These are phyloP conservation scores for Nothoprocta perdicaria DNA, from an alignment of 2,113 vertebrate species.

Conservation along the genomic window DNA sequence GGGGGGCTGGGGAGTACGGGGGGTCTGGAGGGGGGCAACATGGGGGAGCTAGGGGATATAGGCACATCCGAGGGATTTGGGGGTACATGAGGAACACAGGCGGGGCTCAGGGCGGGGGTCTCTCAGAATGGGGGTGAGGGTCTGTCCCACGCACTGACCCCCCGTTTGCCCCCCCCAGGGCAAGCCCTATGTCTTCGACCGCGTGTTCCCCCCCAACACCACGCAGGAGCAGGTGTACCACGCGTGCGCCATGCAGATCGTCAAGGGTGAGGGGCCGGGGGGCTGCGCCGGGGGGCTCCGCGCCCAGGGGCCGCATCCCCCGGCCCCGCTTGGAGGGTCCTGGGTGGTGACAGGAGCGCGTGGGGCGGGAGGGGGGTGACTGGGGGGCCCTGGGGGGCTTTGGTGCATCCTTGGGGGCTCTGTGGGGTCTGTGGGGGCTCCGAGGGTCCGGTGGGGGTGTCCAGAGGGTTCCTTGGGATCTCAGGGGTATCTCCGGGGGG, in stretches of 20 bases:
- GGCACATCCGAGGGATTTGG: too few species aligned
- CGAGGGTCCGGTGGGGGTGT: too few species aligned
- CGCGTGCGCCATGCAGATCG: slow-evolving; percentile 92
- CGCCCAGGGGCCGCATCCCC: too few species aligned
- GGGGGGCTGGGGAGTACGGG: too few species aligned
- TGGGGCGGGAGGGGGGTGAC: too few species aligned
- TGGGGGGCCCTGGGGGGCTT: background rate
- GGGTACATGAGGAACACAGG: too few species aligned
- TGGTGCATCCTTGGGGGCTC: background rate
- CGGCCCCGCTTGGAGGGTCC: too few species aligned
- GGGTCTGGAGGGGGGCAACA: too few species aligned
- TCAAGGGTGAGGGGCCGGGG: slow-evolving; percentile 84
- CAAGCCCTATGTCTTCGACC: slow-evolving; percentile 88
- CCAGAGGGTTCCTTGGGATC: background rate
- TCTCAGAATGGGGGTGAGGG: background rate
- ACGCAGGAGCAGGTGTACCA: slow-evolving; percentile 95
- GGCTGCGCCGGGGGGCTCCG: background rate
- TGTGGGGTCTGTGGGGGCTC: too few species aligned
- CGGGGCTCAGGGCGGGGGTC: too few species aligned
- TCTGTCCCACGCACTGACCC: background rate
- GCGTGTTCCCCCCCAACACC: slow-evolving; percentile 90
- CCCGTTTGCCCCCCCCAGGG: slow-evolving; percentile 74
- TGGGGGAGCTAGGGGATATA: too few species aligned
- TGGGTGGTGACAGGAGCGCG: too few species aligned
- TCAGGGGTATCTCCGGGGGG: background rate